Evolutionary conservation across 2,113 vertebrate genomes (phyloP).

Genomic region (Turdus rufiventris): DNA sequence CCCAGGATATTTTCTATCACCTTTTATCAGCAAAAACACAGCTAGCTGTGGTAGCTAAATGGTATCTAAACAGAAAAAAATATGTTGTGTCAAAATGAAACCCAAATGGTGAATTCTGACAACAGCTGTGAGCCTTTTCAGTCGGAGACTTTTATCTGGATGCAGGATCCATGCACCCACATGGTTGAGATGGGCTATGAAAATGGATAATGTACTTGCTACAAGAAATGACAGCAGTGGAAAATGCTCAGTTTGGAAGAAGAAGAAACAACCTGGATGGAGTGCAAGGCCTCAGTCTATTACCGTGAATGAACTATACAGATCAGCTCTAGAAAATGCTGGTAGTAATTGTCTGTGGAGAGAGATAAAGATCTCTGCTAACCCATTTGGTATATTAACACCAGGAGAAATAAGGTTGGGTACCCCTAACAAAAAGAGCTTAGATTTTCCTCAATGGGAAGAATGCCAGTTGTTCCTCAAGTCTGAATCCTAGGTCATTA

Average conservation of each 20-base stretch:
- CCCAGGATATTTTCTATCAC: conserved; percentile 1
- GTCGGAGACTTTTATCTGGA: conserved; percentile 36
- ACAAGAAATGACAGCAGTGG: not conserved
- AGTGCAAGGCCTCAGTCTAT: not conserved
- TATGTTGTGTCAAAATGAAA: not conserved
- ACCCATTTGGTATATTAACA: not conserved
- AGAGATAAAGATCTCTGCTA: not conserved
- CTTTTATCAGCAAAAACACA: conserved; percentile 12
- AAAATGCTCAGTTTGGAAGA: conserved; percentile 3
- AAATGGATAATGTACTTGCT: not conserved
- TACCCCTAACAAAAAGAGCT: not conserved
- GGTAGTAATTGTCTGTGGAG: not conserved
- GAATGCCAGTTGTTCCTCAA: not conserved
- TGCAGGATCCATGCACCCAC: not conserved
- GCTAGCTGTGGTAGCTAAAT: not conserved
- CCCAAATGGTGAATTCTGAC: not conserved
- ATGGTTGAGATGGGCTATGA: conserved; percentile 13
- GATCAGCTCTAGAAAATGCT: not conserved
- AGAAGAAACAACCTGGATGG: not conserved
- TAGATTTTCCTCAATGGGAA: not conserved
- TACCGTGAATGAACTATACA: not conserved
- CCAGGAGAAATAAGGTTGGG: not conserved
- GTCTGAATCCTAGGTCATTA: conserved; percentile 1
- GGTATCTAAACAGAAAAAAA: conserved; percentile 2
- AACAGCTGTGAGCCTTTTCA: conserved; percentile 47